Evolutionary conservation across 37 sponge, comb jelly and placozoan species (phyloP).

Genomic region (Halichondria panicea): DNA sequence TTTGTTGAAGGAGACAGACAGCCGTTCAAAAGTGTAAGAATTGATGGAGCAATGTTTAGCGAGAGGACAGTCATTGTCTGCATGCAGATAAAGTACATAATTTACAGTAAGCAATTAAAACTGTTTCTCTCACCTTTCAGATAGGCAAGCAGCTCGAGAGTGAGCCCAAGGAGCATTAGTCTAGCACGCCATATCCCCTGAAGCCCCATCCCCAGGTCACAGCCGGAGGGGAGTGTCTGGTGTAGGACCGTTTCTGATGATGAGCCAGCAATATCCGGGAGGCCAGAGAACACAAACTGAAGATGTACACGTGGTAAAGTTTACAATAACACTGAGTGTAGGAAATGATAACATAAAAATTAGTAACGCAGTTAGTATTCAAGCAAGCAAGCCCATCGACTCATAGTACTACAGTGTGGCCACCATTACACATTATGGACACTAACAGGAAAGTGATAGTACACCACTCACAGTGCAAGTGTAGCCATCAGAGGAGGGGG

Average conservation of each 20-base stretch:
- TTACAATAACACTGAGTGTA: too few species aligned
- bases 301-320: too few species aligned
- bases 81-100: not conserved
- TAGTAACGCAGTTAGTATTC: too few species aligned
- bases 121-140: slow-evolving; percentile 7
- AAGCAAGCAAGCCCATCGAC: not conserved
- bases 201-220: slow-evolving; percentile 25
- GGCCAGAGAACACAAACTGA: not conserved
- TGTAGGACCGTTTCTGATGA: not conserved
- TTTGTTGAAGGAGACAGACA: slow-evolving; percentile 15
- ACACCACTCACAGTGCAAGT: slow-evolving; percentile 17
- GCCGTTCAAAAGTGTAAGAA: slow-evolving; percentile 19
- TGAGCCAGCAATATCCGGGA: not conserved
- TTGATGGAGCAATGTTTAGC: not conserved
- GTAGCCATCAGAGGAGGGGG: slow-evolving; percentile 7
- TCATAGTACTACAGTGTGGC: not conserved
- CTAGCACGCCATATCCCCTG: slow-evolving; percentile 32
- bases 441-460: not conserved
- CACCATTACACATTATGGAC: not conserved
- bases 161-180: slow-evolving; percentile 11
- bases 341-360: too few species aligned
- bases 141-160: slow-evolving; percentile 45
- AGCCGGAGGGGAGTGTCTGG: not conserved
- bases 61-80: slow-evolving; percentile 23
- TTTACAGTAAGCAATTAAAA: not conserved